These are phyloP conservation scores for Cydia amplana DNA, from an alignment of 1,140 invertebrate species.

Conservation along the genomic window DNA sequence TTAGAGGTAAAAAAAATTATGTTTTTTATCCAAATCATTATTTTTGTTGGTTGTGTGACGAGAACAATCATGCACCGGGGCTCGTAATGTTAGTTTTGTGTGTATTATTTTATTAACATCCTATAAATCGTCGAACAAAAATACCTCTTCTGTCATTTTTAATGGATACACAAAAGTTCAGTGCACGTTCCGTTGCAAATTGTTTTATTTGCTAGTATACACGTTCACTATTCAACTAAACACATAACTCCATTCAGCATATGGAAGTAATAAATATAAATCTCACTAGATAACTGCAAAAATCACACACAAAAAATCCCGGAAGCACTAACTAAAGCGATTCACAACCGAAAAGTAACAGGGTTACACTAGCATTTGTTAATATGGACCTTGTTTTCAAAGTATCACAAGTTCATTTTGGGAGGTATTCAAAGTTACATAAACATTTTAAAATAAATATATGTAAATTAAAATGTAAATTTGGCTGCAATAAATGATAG, in stretches of 20 bases:
- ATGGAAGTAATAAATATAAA: slow-evolving; percentile 5
- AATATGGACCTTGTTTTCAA: not conserved
- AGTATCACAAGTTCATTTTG: not conserved
- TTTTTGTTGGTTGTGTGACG: too few species aligned
- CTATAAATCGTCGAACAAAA: too few species aligned
- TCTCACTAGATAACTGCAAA: not conserved
- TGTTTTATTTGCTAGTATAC: too few species aligned
- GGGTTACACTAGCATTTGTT: not conserved
- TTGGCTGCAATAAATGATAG: not conserved
- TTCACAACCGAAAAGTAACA: not conserved
- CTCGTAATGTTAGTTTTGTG: too few species aligned
- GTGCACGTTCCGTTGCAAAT: not conserved
- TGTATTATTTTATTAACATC: too few species aligned
- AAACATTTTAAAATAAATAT: not conserved
- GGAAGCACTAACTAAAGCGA: not conserved
- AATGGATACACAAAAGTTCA: too few species aligned
- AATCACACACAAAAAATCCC: not conserved
- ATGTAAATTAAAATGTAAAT: not conserved
- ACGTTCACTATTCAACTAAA: not conserved
- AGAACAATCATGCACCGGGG: too few species aligned
- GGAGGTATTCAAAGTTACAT: not conserved
- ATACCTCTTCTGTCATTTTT: too few species aligned
- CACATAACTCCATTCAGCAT: not conserved
- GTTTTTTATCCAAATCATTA: too few species aligned
- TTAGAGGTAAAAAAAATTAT: too few species aligned